These are phyloP conservation scores for Sussaba pulchella DNA, from an alignment of 2,888 invertebrate species.

Conservation along the genomic window DNA sequence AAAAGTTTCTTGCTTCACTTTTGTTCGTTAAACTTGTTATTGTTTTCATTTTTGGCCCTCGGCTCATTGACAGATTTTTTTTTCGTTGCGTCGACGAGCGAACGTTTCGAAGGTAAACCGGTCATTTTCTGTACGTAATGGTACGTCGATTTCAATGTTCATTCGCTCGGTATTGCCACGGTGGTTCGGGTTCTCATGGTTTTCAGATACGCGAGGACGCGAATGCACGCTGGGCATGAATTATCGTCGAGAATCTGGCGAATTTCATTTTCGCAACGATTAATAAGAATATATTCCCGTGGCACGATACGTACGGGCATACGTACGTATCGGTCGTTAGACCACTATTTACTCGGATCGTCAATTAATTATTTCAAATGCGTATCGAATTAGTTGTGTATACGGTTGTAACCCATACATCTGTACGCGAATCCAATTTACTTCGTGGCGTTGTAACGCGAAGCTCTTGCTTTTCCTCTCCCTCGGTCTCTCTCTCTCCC, in stretches of 20 bases:
- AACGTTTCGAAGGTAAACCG: slow-evolving; percentile 28
- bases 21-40: neutral
- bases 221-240: slow-evolving; percentile 35
- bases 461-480: slow-evolving; percentile 47
- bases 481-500: slow-evolving; percentile 34
- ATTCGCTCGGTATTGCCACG: slow-evolving; percentile 13
- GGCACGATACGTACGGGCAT: slow-evolving; percentile 42
- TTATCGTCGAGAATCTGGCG: slow-evolving; percentile 59
- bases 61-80: neutral
- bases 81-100: slow-evolving; percentile 16
- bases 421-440: slow-evolving; percentile 80
- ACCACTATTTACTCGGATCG: slow-evolving; percentile 74
- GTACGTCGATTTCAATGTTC: slow-evolving; percentile 25
- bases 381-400: slow-evolving; percentile 78
- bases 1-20: slow-evolving; percentile 1
- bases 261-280: slow-evolving; percentile 66
- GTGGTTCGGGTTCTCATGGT: slow-evolving; percentile 38
- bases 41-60: slow-evolving; percentile 3
- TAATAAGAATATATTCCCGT: slow-evolving; percentile 65
- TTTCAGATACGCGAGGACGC: slow-evolving; percentile 24
- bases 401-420: slow-evolving; percentile 79
- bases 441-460: slow-evolving; percentile 61
- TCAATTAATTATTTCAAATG: slow-evolving; percentile 81
- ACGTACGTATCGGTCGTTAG: slow-evolving; percentile 53
- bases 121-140: slow-evolving; percentile 14